Conservation (phyloP, 2,888 invertebrate genomes). For the Apantesis nais region DNA sequence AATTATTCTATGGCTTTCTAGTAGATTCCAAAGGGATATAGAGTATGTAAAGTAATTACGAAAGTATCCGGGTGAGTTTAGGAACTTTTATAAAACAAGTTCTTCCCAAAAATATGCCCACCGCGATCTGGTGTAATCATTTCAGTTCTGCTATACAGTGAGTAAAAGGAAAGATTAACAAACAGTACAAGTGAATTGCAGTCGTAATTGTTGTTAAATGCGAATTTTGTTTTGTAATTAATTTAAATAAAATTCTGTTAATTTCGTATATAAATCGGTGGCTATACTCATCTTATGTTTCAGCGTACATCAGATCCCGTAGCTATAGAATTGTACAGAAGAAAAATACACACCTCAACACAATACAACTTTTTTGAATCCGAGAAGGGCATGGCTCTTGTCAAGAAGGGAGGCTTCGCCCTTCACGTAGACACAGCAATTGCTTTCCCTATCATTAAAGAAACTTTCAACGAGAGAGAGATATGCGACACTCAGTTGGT, state of each 20-base stretch:
- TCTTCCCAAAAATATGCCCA: too few relatives aligned
- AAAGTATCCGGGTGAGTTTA: too few relatives aligned
- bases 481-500: conserved; percentile 89
- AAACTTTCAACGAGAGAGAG: conserved; percentile 87
- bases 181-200: too few relatives aligned
- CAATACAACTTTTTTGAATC: conserved; percentile 81
- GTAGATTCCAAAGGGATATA: too few relatives aligned
- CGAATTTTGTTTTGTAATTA: neutral
- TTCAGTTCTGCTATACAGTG: too few relatives aligned
- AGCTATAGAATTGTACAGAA: conserved; percentile 85
- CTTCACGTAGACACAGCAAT: conserved; percentile 89
- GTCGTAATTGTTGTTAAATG: too few relatives aligned
- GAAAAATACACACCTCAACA: conserved; percentile 77
- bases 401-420: conserved; percentile 88
- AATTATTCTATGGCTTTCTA: too few relatives aligned
- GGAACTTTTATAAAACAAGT: too few relatives aligned
- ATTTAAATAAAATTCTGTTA: neutral
- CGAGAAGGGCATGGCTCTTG: conserved; percentile 84
- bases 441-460: conserved; percentile 88
- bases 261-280: too few relatives aligned
- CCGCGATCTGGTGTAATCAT: too few relatives aligned
- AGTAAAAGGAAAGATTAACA: too few relatives aligned
- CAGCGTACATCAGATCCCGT: conserved; percentile 88
- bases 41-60: too few relatives aligned
- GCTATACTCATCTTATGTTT: neutral